phyloP scores from a whole-genome alignment of 1,140 invertebrate genomes.

The Spodoptera litura region DNA sequence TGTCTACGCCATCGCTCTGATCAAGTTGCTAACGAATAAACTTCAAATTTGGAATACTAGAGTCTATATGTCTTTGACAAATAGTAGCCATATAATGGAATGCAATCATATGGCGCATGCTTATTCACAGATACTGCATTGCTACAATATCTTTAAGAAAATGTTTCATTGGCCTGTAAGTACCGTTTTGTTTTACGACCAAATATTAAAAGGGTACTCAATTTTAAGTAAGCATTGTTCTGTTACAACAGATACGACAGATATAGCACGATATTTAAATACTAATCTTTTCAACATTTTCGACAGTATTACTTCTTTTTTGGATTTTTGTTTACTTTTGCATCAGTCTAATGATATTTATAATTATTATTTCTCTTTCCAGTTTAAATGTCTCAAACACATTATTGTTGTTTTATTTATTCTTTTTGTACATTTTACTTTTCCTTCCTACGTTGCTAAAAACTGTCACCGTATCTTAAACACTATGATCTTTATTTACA shows the following conservation, averaged over 20 bases:
- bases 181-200: neutral
- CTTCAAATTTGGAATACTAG: neutral
- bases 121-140: neutral
- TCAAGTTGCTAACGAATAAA: constrained; percentile 3
- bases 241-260: no score
- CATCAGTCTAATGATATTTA: no score
- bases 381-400: no score
- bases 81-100: neutral
- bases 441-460: neutral
- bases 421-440: neutral
- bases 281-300: no score
- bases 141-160: constrained; percentile 9
- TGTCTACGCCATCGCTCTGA: neutral
- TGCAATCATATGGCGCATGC: neutral
- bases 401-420: no score
- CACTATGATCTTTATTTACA: neutral
- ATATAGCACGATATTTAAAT: no score
- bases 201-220: no score
- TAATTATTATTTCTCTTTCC: no score
- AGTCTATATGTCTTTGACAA: neutral
- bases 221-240: no score
- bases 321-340: no score
- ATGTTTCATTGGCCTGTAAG: neutral
- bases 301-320: no score
- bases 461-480: neutral